phyloP scores from a whole-genome alignment of 2,888 invertebrate genomes.

The Eucera pruinosa region DNA sequence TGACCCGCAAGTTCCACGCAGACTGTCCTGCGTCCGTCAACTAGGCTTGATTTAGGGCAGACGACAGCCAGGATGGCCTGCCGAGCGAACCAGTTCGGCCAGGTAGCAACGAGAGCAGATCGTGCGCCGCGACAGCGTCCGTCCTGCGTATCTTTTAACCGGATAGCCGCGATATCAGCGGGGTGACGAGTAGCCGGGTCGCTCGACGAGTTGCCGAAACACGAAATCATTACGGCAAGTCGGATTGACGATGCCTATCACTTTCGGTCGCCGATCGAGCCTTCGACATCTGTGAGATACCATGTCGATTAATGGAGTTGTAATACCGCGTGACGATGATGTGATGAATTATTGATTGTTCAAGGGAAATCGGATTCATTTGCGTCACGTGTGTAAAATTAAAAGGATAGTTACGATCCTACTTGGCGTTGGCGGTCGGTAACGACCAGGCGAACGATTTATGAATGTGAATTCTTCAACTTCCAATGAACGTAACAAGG shows the following conservation, averaged over 20 bases:
- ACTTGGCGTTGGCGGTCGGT: no score
- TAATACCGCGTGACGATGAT: neutral
- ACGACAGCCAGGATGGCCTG: constrained; percentile 51
- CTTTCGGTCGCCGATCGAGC: neutral
- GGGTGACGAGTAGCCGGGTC: constrained; percentile 57
- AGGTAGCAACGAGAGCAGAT: constrained; percentile 44
- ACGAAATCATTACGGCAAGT: constrained; percentile 55
- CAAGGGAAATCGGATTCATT: no score
- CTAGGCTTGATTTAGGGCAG: constrained; percentile 68
- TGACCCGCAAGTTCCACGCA: constrained; percentile 74
- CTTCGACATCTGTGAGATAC: neutral
- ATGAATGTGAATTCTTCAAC: no score
- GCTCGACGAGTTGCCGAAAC: constrained; percentile 64
- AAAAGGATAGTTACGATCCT: no score
- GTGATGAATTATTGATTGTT: no score
- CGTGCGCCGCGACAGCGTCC: constrained; percentile 47
- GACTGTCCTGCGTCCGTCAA: constrained; percentile 71
- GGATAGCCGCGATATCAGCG: constrained; percentile 52
- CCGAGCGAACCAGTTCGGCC: constrained; percentile 50
- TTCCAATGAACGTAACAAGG: no score
- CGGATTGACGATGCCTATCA: constrained; percentile 32
- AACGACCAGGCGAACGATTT: no score
- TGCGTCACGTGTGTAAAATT: no score
- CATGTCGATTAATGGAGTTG: neutral
- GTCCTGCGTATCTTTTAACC: constrained; percentile 64